Evolutionary conservation across 2,113 vertebrate genomes (phyloP).

Genomic region (Bubo bubo): DNA sequence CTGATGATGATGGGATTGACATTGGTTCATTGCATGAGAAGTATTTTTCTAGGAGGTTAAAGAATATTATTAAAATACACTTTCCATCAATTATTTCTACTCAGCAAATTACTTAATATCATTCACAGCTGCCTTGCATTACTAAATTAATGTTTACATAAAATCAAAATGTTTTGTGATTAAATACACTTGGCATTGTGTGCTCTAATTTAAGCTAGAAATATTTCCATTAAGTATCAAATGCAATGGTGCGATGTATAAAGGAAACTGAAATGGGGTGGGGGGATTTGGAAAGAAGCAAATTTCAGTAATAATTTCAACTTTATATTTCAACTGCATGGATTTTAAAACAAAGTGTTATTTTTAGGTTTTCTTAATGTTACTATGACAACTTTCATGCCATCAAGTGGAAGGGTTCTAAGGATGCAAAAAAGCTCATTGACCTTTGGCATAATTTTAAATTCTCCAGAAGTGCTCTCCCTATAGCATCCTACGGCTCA

Average conservation of each 20-base stretch:
- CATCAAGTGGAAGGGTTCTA: not conserved
- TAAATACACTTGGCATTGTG: not conserved
- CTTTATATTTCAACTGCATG: not conserved
- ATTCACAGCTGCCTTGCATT: not conserved
- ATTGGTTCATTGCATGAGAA: not conserved
- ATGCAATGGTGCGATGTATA: not conserved
- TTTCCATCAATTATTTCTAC: not conserved
- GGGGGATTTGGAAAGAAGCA: not conserved
- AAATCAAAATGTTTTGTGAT: not conserved
- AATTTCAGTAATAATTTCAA: not conserved
- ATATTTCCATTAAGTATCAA: not conserved
- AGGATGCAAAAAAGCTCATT: not conserved
- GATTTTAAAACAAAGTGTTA: not conserved
- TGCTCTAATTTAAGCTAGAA: not conserved
- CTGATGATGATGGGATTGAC: not conserved
- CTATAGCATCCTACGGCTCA: not conserved
- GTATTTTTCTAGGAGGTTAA: not conserved
- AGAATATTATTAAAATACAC: not conserved
- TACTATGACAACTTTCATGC: not conserved
- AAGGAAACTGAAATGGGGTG: not conserved
- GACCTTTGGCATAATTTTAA: not conserved
- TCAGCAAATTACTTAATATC: not conserved
- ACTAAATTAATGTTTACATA: constrained; percentile 27
- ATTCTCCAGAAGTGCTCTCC: not conserved
- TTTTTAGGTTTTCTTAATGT: not conserved